Conservation (phyloP, 2,113 vertebrate species). For the Fregata magnificens region DNA sequence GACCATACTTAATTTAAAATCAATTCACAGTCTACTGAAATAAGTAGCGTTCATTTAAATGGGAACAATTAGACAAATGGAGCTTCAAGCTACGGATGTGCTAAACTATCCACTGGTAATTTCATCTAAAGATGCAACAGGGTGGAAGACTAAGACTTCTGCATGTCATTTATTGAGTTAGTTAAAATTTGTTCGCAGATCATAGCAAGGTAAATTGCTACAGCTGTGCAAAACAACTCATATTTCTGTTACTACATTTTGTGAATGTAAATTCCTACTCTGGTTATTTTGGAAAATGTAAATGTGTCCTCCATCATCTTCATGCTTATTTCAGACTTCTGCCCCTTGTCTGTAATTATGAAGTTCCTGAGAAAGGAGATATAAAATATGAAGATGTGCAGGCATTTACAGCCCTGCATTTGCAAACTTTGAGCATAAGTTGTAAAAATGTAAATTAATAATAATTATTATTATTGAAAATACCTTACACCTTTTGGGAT, state of each 20-base stretch:
- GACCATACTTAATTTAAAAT: conserved; percentile 8
- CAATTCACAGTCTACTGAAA: neutral
- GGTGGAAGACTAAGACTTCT: neutral
- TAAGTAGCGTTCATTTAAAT: neutral
- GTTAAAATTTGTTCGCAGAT: neutral
- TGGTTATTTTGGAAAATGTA: neutral
- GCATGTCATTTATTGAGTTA: neutral
- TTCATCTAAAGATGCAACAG: neutral
- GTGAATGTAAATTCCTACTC: neutral
- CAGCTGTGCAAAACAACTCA: neutral
- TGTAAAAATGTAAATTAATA: neutral
- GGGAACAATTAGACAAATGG: conserved; percentile 5
- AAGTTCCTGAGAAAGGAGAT: neutral
- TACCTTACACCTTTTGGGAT: neutral
- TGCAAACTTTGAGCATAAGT: neutral
- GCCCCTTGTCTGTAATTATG: neutral
- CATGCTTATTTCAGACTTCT: neutral
- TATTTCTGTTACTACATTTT: neutral
- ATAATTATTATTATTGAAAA: neutral
- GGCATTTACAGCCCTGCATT: neutral
- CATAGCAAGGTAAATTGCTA: neutral
- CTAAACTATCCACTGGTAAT: neutral
- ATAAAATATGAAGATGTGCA: neutral
- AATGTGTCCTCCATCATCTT: neutral
- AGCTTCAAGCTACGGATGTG: neutral